Percentiles rank a stretch among this genome's conserved stretches.
phyloP scores from a whole-genome alignment of 2,888 invertebrate species.

The Callyntrura sp. region DNA sequence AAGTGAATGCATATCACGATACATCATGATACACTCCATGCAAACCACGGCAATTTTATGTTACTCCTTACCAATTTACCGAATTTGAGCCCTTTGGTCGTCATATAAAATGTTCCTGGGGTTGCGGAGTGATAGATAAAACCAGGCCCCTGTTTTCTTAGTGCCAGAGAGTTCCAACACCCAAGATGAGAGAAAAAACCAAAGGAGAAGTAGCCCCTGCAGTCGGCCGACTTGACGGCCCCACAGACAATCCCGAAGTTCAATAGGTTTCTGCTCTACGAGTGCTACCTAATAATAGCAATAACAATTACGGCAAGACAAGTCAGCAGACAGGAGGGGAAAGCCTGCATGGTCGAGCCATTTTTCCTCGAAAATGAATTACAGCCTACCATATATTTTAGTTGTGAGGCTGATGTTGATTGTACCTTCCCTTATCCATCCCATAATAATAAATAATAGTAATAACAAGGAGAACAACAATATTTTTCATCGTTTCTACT shows the following conservation, averaged over 20 bases:
- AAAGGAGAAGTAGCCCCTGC: no score
- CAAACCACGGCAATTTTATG: no score
- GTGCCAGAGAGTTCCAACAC: no score
- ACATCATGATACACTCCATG: no score
- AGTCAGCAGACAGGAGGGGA: slow-evolving; percentile 42
- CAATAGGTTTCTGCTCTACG: no score
- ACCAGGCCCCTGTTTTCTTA: no score
- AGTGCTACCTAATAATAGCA: slow-evolving; percentile 22
- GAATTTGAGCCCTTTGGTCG: no score
- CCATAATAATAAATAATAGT: slow-evolving; percentile 52
- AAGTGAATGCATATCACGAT: no score
- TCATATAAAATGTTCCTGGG: no score
- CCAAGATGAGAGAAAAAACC: background rate
- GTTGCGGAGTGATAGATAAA: no score
- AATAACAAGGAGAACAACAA: slow-evolving; percentile 44
- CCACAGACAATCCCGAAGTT: background rate
- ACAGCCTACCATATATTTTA: slow-evolving; percentile 50
- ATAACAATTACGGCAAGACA: slow-evolving; percentile 41
- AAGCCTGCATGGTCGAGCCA: slow-evolving; percentile 54
- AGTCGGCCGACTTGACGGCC: no score
- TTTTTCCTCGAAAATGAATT: slow-evolving; percentile 63
- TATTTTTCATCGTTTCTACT: slow-evolving; percentile 60
- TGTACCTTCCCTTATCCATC: slow-evolving; percentile 43
- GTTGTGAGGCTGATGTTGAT: slow-evolving; percentile 48
- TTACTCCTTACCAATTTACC: no score